These are phyloP conservation scores for Drosophila bipectinata DNA, from an alignment of 1,140 invertebrate genomes.

Conservation along the genomic window DNA sequence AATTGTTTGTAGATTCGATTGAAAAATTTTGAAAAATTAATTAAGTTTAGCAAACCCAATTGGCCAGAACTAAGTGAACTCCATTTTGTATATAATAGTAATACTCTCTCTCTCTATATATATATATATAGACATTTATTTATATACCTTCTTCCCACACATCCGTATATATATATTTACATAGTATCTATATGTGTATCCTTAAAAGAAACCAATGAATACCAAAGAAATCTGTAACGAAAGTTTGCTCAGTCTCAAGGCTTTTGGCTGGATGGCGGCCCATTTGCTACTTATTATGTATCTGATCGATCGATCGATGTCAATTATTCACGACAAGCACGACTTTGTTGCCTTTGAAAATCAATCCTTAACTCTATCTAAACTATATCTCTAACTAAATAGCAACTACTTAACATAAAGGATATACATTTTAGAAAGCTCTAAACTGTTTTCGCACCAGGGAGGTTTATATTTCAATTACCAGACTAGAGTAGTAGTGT, in stretches of 20 bases:
- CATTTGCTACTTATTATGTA: slow-evolving; percentile 28
- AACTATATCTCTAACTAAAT: not conserved
- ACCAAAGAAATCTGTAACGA: slow-evolving; percentile 9
- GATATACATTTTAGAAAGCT: not conserved
- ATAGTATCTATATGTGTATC: slow-evolving; percentile 8
- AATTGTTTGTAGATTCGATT: slow-evolving; percentile 20
- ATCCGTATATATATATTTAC: slow-evolving; percentile 22
- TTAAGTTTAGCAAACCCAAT: slow-evolving; percentile 19
- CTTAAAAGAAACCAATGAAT: not conserved
- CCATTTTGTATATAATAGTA: slow-evolving; percentile 38
- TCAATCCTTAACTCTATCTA: slow-evolving; percentile 6
- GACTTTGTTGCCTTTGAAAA: slow-evolving; percentile 51
- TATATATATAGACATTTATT: slow-evolving; percentile 5
- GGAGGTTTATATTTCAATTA: not conserved
- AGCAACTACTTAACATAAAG: not conserved
- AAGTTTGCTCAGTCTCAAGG: slow-evolving; percentile 53
- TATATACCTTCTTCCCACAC: not conserved
- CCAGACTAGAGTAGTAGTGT: not conserved
- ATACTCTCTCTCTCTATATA: slow-evolving; percentile 6
- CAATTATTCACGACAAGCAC: slow-evolving; percentile 62
- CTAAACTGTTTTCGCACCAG: not conserved
- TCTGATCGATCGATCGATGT: slow-evolving; percentile 45
- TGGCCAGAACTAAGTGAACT: slow-evolving; percentile 18
- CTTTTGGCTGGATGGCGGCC: slow-evolving; percentile 34
- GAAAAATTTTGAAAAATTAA: not conserved